These are phyloP conservation scores for Drosophila pseudotalamancana DNA, from an alignment of 2,888 invertebrate genomes.

Conservation along the genomic window DNA sequence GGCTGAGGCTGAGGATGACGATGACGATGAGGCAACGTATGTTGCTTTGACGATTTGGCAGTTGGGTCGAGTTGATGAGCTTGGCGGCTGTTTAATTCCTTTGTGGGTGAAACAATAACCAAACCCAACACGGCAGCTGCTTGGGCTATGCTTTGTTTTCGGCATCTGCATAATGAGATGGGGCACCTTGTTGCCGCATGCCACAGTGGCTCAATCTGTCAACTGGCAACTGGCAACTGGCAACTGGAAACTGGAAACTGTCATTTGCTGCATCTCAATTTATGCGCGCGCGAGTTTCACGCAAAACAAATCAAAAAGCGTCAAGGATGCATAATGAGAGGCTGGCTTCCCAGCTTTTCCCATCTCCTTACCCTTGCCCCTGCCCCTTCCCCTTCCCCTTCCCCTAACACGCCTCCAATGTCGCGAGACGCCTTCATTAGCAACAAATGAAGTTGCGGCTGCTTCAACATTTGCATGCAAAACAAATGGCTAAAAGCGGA, in stretches of 20 bases:
- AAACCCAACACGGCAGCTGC: conserved; percentile 41
- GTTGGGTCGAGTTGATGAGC: conserved; percentile 47
- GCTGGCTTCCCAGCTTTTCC: too few species aligned
- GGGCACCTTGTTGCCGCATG: conserved; percentile 18
- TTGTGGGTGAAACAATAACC: conserved; percentile 73
- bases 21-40: neutral
- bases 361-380: too few species aligned
- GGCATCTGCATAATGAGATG: conserved; percentile 69
- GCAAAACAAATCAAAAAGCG: conserved; percentile 68
- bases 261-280: conserved; percentile 53
- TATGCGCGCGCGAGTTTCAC: conserved; percentile 68
- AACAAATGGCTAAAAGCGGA: conserved; percentile 47
- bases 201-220: conserved; percentile 2
- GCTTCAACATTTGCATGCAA: conserved; percentile 66
- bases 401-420: too few species aligned
- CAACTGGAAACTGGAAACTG: conserved; percentile 9
- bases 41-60: neutral
- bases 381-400: too few species aligned
- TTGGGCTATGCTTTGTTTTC: conserved; percentile 58
- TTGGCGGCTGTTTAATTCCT: conserved; percentile 71
- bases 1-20: too few species aligned
- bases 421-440: conserved; percentile 60
- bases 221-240: conserved; percentile 5
- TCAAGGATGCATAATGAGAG: conserved; percentile 74
- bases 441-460: conserved; percentile 73